These are phyloP conservation scores for Oncorhynchus clarkii DNA, from an alignment of 2,113 vertebrate species.

Conservation along the genomic window DNA sequence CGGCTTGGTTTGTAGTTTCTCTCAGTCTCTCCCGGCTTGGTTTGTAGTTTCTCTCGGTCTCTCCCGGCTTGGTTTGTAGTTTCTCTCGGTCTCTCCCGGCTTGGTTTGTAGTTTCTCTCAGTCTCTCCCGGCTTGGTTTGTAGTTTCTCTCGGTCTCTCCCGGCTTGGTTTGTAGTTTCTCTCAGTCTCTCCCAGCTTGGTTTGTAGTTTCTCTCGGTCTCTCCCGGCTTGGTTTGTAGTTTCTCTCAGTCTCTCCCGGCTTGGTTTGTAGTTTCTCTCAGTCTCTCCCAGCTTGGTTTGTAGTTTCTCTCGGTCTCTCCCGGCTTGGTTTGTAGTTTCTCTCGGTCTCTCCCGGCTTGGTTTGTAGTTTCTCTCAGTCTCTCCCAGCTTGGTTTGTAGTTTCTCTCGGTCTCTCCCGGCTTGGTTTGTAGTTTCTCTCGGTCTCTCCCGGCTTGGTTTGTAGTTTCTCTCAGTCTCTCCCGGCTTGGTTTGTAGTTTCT, in stretches of 20 bases:
- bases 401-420: conserved; percentile 1
- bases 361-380: background rate
- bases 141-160: conserved; percentile 8
- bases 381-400: background rate
- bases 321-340: background rate
- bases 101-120: background rate
- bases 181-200: background rate
- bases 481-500: background rate
- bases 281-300: background rate
- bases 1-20: background rate
- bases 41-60: conserved; percentile 1
- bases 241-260: conserved; percentile 1
- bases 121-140: background rate
- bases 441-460: background rate
- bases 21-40: background rate
- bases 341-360: background rate
- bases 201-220: background rate
- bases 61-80: background rate
- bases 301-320: conserved; percentile 6
- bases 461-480: conserved; percentile 6
- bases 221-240: background rate
- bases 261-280: background rate
- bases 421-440: background rate
- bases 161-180: background rate
- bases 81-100: background rate